Evolutionary conservation across 1,140 invertebrate genomes (phyloP).

Genomic region (Andricus grossulariae): DNA sequence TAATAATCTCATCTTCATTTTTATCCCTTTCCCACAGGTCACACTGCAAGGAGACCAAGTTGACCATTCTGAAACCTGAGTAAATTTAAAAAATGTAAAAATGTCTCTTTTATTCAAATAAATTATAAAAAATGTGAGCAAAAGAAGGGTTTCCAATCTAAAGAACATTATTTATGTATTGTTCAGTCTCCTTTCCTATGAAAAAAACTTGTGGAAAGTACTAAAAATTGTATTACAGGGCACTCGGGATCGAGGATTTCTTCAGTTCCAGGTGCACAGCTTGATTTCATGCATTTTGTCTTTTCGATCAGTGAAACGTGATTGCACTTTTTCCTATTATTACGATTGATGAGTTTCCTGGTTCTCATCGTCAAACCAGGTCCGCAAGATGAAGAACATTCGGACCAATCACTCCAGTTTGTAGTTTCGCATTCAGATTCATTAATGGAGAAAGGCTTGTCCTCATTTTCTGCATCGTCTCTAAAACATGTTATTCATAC

Average conservation of each 20-base stretch:
- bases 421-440: slow-evolving; percentile 82
- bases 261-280: slow-evolving; percentile 76
- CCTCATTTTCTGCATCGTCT: slow-evolving; percentile 48
- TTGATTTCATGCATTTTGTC: slow-evolving; percentile 83
- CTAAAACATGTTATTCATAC: not conserved
- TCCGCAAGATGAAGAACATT: slow-evolving; percentile 90
- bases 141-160: not conserved
- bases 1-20: slow-evolving; percentile 83
- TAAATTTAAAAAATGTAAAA: slow-evolving; percentile 17
- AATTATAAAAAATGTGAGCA: slow-evolving; percentile 2
- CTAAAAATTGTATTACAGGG: slow-evolving; percentile 53
- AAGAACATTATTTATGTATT: too few relatives aligned
- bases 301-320: slow-evolving; percentile 84
- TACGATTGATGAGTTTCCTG: slow-evolving; percentile 83
- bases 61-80: slow-evolving; percentile 81
- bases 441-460: slow-evolving; percentile 57
- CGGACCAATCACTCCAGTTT: slow-evolving; percentile 87
- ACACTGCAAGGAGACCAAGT: slow-evolving; percentile 86
- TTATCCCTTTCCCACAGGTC: slow-evolving; percentile 83
- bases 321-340: slow-evolving; percentile 86
- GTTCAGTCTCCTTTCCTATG: not conserved
- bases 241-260: slow-evolving; percentile 79
- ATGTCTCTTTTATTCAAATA: not conserved
- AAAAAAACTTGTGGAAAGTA: not conserved
- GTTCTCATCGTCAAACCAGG: slow-evolving; percentile 85